These are phyloP conservation scores for Epinephelus cyanopodus DNA, from an alignment of 2,113 vertebrate genomes.

Conservation along the genomic window DNA sequence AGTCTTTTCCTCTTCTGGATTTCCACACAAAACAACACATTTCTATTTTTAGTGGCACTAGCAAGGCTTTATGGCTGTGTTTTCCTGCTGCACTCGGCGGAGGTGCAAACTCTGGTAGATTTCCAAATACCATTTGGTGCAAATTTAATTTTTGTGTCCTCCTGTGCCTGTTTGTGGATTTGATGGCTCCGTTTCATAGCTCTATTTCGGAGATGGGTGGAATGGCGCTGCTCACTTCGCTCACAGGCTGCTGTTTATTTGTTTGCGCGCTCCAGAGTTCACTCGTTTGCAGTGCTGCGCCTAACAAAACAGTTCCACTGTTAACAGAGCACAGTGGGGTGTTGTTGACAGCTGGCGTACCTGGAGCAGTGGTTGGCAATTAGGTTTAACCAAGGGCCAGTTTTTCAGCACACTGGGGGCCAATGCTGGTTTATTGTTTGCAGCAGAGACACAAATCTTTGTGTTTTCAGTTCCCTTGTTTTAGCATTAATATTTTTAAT, in stretches of 20 bases:
- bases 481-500: neutral
- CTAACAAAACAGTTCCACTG: slow-evolving; percentile 22
- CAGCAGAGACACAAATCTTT: neutral
- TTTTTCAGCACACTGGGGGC: slow-evolving; percentile 3
- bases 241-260: slow-evolving; percentile 18
- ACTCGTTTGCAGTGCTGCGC: neutral
- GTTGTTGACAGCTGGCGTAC: slow-evolving; percentile 41
- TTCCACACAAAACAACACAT: slow-evolving; percentile 8
- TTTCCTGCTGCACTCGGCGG: slow-evolving; percentile 5
- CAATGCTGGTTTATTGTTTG: slow-evolving; percentile 4
- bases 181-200: slow-evolving; percentile 22
- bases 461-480: neutral
- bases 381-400: slow-evolving; percentile 29
- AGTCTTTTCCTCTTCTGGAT: neutral
- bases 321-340: slow-evolving; percentile 1
- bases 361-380: slow-evolving; percentile 23
- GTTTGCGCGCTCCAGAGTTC: slow-evolving; percentile 37
- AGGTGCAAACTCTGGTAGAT: slow-evolving; percentile 13
- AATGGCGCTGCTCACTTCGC: slow-evolving; percentile 10
- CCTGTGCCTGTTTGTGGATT: slow-evolving; percentile 29
- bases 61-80: slow-evolving; percentile 1
- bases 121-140: slow-evolving; percentile 16
- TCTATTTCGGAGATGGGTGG: slow-evolving; percentile 15
- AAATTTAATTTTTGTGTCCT: slow-evolving; percentile 24
- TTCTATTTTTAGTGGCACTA: slow-evolving; percentile 23